Base-by-base conservation (phyloP, 2,888 invertebrate genomes). In the Ophraella communa region DNA sequence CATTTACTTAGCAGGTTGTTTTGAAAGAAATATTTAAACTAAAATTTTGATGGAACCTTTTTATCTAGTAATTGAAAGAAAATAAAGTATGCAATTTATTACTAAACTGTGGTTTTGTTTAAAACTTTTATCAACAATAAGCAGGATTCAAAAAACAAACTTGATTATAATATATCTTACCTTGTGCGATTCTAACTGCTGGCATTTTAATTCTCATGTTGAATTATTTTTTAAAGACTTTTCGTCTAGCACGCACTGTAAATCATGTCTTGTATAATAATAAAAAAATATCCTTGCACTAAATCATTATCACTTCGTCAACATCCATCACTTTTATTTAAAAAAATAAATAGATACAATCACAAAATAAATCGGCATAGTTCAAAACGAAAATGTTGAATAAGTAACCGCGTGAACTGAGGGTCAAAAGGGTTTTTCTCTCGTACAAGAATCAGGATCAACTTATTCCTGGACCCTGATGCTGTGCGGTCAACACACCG, bases 191-290 rank as follows among this genome's bases (percentile, higher is more conserved):
- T 87, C 94, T 91, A 87, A 94, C 94, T 85, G 95, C 95, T 86
- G 94, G 95, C 94, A 94, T 95, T 90, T 95, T 95, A 88, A 94
- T 95, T 93, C 95, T 92, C 95, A 95, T 95, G 89, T 91, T 94
- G 91, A 73, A 78, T n/a, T 75, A 68, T 67, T 63, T 70, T 71
- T 21, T 27, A 17, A 14, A 39, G 58, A 64, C 51, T 64, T 57
- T 45, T 51, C 66, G 71, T 73, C 69, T 69, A 69, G 65, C 47
- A 56, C 44, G 23, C 44, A 58, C 44, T 64, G 65, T 68, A 66
- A 60, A 59, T 63, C 49, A 49, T 62, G 21, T 33, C 54, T 33
- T 30, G 27, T 47, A n/a, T n/a, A 54, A 30, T 20, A 14, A 17
- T 23, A 52, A 52, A 39, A 53, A 57, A 63, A 51, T 63, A 59